Conservation (phyloP, 2,888 invertebrate species). For the Hypomecis atomaria region DNA sequence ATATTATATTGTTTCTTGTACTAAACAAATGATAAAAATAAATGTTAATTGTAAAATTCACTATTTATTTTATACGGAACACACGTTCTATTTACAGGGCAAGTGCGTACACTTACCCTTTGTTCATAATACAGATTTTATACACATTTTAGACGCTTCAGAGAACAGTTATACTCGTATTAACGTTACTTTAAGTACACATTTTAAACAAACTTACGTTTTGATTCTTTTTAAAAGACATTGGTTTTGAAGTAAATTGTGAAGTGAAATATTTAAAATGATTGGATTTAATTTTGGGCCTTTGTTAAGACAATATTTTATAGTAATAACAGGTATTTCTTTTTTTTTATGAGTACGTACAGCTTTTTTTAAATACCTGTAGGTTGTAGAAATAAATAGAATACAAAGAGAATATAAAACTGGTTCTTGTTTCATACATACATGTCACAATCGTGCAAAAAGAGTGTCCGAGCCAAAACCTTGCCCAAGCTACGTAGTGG, state of each 20-base stretch:
- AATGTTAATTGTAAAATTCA: too few relatives aligned
- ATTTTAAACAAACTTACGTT: neutral
- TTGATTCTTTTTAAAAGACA: too few relatives aligned
- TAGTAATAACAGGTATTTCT: slow-evolving; percentile 26
- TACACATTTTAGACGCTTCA: neutral
- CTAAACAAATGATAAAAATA: too few relatives aligned
- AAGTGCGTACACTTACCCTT: neutral
- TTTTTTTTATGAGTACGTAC: too few relatives aligned
- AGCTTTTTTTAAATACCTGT: too few relatives aligned
- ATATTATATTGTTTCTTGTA: too few relatives aligned
- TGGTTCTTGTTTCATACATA: too few relatives aligned
- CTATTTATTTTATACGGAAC: neutral
- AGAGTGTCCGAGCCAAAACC: too few relatives aligned
- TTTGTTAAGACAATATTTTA: slow-evolving; percentile 19
- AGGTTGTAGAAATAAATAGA: too few relatives aligned
- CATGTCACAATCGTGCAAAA: too few relatives aligned
- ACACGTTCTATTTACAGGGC: neutral
- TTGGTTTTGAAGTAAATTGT: neutral
- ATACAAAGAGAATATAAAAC: too few relatives aligned
- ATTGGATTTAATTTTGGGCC: slow-evolving; percentile 14
- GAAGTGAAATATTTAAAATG: slow-evolving; percentile 3
- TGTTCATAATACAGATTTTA: neutral
- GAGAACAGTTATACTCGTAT: neutral
- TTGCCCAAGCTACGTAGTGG: too few relatives aligned
- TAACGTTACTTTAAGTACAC: neutral